phyloP scores from a whole-genome alignment of 1,140 invertebrate species.

The Cyclargus thomasi region DNA sequence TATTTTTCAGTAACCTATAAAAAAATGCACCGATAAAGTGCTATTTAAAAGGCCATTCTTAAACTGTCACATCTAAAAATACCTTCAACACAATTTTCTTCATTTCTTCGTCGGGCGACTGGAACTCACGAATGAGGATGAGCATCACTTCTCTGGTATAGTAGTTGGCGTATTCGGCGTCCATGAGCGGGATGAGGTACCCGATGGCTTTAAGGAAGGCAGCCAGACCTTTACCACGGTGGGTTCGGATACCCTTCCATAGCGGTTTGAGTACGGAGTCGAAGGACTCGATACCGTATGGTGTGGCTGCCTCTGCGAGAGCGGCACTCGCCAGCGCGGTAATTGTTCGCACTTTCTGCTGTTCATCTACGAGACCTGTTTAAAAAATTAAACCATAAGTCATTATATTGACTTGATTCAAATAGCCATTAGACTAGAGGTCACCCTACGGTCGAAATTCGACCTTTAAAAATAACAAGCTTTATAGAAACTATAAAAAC shows the following conservation, averaged over 20 bases:
- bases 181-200: conserved; percentile 99
- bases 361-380: conserved; percentile 85
- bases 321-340: conserved; percentile 99
- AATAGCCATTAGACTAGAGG: too few species aligned
- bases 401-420: too few species aligned
- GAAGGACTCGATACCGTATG: conserved; percentile 99
- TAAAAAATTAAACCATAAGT: neutral
- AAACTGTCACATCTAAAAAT: conserved; percentile 25
- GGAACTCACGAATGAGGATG: conserved; percentile 99
- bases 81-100: conserved; percentile 99
- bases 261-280: conserved; percentile 99
- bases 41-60: neutral
- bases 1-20: too few species aligned
- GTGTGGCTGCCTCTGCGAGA: conserved; percentile 97
- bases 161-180: conserved; percentile 99
- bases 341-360: conserved; percentile 96
- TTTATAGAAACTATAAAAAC: too few species aligned
- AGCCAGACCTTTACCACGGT: conserved; percentile 98
- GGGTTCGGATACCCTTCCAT: conserved; percentile 99
- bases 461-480: too few species aligned
- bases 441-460: too few species aligned
- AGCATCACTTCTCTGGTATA: conserved; percentile 99
- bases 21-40: too few species aligned
- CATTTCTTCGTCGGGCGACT: conserved; percentile 99
- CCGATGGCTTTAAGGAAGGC: conserved; percentile 99